Conservation (phyloP, 2,113 vertebrate species). For the Lepus europaeus region DNA sequence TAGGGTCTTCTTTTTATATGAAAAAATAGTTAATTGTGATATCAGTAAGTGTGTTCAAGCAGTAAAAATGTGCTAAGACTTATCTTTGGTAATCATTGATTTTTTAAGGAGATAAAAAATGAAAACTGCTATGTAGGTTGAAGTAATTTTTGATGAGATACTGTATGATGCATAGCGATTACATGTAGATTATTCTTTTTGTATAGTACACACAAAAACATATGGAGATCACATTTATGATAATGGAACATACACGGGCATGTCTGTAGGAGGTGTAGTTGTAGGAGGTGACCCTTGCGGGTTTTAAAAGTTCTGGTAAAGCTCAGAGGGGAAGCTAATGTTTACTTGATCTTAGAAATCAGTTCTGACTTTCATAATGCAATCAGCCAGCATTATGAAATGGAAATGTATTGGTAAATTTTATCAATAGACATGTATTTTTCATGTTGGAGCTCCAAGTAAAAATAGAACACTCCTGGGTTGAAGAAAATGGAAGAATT, state of each 20-base stretch:
- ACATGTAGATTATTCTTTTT: background rate
- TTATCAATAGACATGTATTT: background rate
- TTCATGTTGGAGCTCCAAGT: constrained; percentile 13
- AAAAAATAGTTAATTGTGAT: background rate
- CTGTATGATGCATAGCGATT: background rate
- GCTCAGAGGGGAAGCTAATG: background rate
- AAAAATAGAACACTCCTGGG: background rate
- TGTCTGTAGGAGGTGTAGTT: background rate
- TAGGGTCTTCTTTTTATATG: background rate
- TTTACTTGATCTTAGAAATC: constrained; percentile 13
- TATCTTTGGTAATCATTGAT: constrained; percentile 33
- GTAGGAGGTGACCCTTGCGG: background rate
- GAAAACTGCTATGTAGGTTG: constrained; percentile 1
- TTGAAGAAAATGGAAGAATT: background rate
- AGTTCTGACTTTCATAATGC: background rate
- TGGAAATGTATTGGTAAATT: constrained; percentile 25
- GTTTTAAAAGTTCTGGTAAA: background rate
- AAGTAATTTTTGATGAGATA: constrained; percentile 21
- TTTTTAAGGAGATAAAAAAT: constrained; percentile 51
- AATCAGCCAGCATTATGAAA: background rate
- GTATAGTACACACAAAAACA: background rate
- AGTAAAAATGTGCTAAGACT: constrained; percentile 8
- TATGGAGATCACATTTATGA: background rate
- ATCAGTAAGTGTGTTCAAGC: constrained; percentile 1
- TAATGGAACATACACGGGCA: background rate